A percentile compares a stretch with the other conserved stretches of the same genome.
phyloP scores from a whole-genome alignment of 1,140 invertebrate species.

The Dolichoris vasculosae region DNA sequence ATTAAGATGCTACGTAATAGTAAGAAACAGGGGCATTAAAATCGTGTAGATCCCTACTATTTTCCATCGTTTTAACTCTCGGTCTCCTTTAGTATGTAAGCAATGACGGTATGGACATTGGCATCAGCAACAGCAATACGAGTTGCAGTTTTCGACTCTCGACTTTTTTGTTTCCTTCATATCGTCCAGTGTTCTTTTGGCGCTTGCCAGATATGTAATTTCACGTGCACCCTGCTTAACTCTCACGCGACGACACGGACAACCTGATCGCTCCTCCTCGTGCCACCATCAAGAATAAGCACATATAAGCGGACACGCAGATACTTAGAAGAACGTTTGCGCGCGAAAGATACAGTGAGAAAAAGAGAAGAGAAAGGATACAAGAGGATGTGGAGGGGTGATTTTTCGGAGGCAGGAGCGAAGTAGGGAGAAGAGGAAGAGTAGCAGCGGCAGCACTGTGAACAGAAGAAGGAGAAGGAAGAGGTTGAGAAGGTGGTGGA shows the following conservation, averaged over 20 bases:
- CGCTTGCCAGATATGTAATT: constrained; percentile 42
- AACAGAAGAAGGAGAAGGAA: constrained; percentile 53
- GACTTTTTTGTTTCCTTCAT: constrained; percentile 11
- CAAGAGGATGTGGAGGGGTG: constrained; percentile 54
- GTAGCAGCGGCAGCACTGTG: constrained; percentile 31
- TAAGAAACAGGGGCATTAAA: not conserved
- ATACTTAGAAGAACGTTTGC: not conserved
- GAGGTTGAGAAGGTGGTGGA: constrained; percentile 56
- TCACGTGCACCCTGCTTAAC: constrained; percentile 17
- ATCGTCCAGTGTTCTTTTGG: constrained; percentile 25
- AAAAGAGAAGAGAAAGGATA: constrained; percentile 48
- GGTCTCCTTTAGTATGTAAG: not conserved
- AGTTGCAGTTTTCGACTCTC: not conserved
- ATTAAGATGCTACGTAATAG: not conserved
- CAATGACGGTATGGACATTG: too few species aligned
- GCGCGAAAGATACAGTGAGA: constrained; percentile 48
- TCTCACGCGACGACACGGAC: constrained; percentile 14
- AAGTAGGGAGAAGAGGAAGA: constrained; percentile 46
- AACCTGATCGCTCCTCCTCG: not conserved
- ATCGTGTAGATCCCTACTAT: constrained; percentile 26
- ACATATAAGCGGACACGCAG: not conserved
- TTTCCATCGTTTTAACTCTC: constrained; percentile 10
- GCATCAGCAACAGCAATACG: not conserved
- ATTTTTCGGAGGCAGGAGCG: constrained; percentile 32
- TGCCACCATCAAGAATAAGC: not conserved